A percentile compares a stretch with the other conserved stretches of the same genome.
phyloP scores from a whole-genome alignment of 2,797 vertebrate species.

The Sus cebifrons region DNA sequence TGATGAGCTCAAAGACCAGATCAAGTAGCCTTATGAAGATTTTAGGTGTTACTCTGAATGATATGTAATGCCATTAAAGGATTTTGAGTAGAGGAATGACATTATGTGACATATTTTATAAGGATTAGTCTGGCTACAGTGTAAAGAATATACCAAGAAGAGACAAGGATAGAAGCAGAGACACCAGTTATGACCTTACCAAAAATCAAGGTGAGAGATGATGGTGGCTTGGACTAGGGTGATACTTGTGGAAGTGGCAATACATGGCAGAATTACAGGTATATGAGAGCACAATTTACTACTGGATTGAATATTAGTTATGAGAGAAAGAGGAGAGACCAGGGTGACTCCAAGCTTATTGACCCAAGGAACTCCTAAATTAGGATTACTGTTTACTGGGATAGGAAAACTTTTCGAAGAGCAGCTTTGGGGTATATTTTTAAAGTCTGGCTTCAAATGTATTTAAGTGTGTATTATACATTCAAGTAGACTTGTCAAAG shows the following conservation, averaged over 20 bases:
- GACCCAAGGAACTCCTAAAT: background rate
- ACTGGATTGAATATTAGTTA: background rate
- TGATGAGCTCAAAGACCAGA: background rate
- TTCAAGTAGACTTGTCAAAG: background rate
- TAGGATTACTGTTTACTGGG: background rate
- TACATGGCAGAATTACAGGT: background rate
- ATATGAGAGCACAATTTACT: conserved; percentile 4
- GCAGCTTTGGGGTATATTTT: background rate
- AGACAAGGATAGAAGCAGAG: background rate
- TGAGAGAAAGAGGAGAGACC: conserved; percentile 14
- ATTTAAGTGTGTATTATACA: background rate
- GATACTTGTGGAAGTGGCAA: background rate
- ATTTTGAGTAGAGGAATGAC: background rate
- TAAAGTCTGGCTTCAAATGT: background rate
- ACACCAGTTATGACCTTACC: background rate
- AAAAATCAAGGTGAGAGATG: conserved; percentile 20
- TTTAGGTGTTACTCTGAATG: background rate
- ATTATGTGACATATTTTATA: conserved; percentile 17
- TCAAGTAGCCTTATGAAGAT: background rate
- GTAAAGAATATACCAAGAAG: background rate
- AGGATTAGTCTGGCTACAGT: background rate
- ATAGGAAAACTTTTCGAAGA: background rate
- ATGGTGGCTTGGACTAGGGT: background rate
- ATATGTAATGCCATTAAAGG: background rate
- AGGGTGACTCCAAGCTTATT: background rate